A percentile compares a stretch with the other conserved stretches of the same genome.
These are phyloP conservation scores for Eulacestoma nigropectus DNA, from an alignment of 2,113 vertebrate species.

Conservation along the genomic window DNA sequence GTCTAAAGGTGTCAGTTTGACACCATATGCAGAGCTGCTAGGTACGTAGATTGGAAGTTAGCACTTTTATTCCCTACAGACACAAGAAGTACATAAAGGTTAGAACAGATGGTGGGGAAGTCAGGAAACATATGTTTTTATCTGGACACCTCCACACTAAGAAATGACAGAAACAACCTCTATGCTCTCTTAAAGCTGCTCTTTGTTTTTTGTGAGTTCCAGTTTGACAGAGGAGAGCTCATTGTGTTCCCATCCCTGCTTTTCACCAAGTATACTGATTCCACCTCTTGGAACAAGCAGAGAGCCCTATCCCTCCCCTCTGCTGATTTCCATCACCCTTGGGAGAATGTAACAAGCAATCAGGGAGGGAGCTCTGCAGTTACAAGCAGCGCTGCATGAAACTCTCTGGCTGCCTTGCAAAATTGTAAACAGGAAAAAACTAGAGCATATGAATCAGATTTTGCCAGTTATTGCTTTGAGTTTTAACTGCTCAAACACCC, in stretches of 20 bases:
- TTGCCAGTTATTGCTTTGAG: neutral
- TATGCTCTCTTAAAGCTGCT: neutral
- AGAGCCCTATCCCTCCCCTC: neutral
- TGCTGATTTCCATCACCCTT: neutral
- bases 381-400: neutral
- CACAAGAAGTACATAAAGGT: neutral
- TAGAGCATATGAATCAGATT: neutral
- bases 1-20: slow-evolving; percentile 45
- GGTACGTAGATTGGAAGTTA: slow-evolving; percentile 29
- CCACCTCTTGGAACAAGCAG: neutral
- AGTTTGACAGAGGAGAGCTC: neutral
- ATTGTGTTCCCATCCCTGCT: neutral
- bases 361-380: neutral
- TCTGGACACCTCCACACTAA: slow-evolving; percentile 17
- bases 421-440: neutral
- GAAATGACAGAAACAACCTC: neutral
- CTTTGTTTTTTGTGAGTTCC: neutral
- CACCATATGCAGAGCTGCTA: slow-evolving; percentile 37
- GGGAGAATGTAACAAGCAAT: neutral
- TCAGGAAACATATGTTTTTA: slow-evolving; percentile 36
- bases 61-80: slow-evolving; percentile 28
- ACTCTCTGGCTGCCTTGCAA: neutral
- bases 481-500: neutral
- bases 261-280: neutral
- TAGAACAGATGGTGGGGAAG: slow-evolving; percentile 48